Evolutionary conservation across 23 tunicate genomes (phyloP), one percentile per base, ranked within the genome.

Genomic region (Corella eumyota): DNA sequence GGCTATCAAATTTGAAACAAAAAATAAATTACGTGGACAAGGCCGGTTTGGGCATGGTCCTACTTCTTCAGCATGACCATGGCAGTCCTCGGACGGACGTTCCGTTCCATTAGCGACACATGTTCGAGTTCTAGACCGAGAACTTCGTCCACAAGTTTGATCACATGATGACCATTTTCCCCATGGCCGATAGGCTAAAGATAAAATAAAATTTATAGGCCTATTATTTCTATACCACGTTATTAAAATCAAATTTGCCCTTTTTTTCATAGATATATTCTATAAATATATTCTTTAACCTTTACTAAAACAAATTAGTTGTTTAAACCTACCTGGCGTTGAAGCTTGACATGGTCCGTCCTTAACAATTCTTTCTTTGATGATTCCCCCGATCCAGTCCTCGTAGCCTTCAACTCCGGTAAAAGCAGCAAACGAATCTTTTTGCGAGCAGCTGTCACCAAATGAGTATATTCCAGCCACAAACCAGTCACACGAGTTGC

Each of bases 401-500:
- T 75, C 82, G 33, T 66, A 75, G 46, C 45, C 34, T 45, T 75
- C 73, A 32, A 75, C 25, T 0, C 73, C 46, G 26, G 73, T 40
- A 46, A 65, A 75, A n/a, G 37, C 66, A 17, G 58, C 73, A 60
- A 13, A 66, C 15, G 50, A 32, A 25, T 70, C 56, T 15, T 25
- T 40, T 6, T 44, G 26, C 11, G 45, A 30, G 30, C 82, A 75
- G 3, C 45, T 20, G 37, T 66, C 82, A 22, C 82, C 82, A 60
- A 52, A 75, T 1, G 73, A 29, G 60, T 57, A 32, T 26, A 75
- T 58, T 0, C 82, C 82, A 32, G 82, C 82, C 60, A 75, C 33
- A 32, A 45, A 75, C 73, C 72, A 75, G 60, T 66, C 67, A 31
- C 82, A 75, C 44, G 73, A 45, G 34, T 65, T 35, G 36, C 82